Conservation (phyloP, 2,113 vertebrate species). For the Motacilla alba region DNA sequence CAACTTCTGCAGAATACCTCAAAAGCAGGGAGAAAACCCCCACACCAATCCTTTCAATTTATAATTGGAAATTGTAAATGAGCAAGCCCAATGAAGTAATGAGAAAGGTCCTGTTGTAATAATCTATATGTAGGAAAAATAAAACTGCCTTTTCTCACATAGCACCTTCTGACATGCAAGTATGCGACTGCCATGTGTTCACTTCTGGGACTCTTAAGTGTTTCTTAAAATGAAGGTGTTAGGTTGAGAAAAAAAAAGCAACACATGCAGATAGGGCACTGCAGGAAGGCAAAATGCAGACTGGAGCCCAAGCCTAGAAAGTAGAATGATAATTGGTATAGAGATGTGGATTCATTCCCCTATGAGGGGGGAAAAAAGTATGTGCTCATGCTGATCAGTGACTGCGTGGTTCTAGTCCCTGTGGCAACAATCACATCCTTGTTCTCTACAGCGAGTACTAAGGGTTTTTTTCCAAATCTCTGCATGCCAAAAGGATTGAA, state of each 20-base stretch:
- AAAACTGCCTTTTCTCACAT: background rate
- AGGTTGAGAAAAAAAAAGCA: background rate
- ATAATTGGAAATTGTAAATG: background rate
- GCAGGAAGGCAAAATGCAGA: background rate
- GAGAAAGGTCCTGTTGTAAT: background rate
- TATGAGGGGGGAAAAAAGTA: background rate
- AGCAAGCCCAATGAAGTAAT: background rate
- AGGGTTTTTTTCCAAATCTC: background rate
- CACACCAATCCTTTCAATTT: background rate
- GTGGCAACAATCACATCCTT: background rate
- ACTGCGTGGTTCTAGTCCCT: background rate
- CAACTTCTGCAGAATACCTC: background rate
- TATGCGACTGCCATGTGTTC: background rate
- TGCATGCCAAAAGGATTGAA: background rate
- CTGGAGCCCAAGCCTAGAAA: background rate
- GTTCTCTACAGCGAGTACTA: background rate
- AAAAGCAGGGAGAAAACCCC: background rate
- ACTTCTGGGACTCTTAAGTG: background rate
- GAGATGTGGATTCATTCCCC: background rate
- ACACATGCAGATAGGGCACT: background rate
- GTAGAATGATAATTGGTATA: background rate
- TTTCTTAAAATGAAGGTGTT: conserved; percentile 20
- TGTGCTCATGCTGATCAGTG: background rate
- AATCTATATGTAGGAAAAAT: background rate
- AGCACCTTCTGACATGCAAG: background rate